These are phyloP conservation scores for Parthenolecanium corni DNA, from an alignment of 2,888 invertebrate species.

Conservation along the genomic window DNA sequence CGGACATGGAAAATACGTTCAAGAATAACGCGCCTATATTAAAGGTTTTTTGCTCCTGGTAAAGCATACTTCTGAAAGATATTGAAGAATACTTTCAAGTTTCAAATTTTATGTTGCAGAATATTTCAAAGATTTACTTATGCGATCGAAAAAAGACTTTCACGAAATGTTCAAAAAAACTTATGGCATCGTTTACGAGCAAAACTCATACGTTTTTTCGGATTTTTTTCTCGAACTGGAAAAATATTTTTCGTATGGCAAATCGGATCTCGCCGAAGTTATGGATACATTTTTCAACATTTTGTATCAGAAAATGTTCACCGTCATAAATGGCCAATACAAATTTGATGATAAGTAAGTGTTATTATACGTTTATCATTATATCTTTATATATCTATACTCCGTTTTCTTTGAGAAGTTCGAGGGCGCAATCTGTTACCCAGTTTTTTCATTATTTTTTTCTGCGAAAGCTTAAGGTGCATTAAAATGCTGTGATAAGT, in stretches of 20 bases:
- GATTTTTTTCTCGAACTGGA: constrained; percentile 82
- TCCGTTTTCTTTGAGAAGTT: neutral
- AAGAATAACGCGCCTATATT: no score
- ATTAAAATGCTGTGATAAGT: no score
- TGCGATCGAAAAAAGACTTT: constrained; percentile 71
- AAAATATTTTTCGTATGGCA: constrained; percentile 74
- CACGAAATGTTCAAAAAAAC: constrained; percentile 92
- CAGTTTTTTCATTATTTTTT: neutral
- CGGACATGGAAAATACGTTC: no score
- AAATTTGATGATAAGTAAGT: constrained; percentile 70
- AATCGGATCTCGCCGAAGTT: constrained; percentile 69
- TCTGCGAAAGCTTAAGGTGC: no score
- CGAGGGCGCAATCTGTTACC: neutral
- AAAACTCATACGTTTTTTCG: constrained; percentile 84
- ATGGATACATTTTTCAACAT: constrained; percentile 88
- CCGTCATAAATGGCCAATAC: constrained; percentile 86
- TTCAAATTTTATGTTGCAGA: constrained; percentile 51
- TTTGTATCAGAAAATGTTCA: constrained; percentile 91
- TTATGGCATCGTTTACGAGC: constrained; percentile 88
- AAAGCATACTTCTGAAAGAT: no score
- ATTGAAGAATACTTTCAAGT: no score
- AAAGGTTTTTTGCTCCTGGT: no score
- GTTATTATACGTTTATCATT: neutral
- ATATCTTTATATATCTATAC: no score
- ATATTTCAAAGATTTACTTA: constrained; percentile 73